Percentiles rank a stretch among this genome's conserved stretches.
These are phyloP conservation scores for Paramacrobiotus metropolitanus DNA, from an alignment of 1,140 invertebrate species.

Conservation along the genomic window DNA sequence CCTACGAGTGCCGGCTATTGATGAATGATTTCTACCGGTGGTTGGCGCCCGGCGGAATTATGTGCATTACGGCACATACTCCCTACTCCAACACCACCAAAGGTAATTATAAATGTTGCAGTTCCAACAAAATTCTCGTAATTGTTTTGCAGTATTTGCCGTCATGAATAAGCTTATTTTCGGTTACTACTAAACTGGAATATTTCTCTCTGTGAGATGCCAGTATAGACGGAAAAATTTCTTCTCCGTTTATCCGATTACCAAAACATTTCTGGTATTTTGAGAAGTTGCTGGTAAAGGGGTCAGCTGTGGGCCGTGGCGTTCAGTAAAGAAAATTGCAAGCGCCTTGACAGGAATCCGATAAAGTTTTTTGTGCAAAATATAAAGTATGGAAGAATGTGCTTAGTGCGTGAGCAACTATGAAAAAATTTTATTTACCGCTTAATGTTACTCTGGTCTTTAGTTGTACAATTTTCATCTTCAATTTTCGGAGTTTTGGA, in stretches of 20 bases:
- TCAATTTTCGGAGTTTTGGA: too few species aligned
- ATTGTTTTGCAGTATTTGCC: too few species aligned
- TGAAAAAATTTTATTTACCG: too few species aligned
- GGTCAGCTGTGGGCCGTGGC: too few species aligned
- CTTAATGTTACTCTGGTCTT: too few species aligned
- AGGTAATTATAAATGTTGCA: neutral
- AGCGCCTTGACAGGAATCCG: neutral
- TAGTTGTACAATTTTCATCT: too few species aligned
- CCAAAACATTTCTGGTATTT: neutral
- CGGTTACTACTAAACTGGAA: neutral
- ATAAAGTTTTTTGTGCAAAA: neutral
- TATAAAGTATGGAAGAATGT: neutral
- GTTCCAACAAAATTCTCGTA: neutral
- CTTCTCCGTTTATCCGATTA: neutral
- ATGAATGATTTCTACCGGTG: constrained; percentile 3
- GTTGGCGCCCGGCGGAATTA: neutral
- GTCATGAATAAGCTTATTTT: neutral
- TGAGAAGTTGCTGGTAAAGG: neutral
- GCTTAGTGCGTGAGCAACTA: too few species aligned
- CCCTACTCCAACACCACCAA: constrained; percentile 4
- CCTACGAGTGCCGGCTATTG: neutral
- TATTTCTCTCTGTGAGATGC: neutral
- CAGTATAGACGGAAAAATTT: neutral
- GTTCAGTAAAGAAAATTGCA: too few species aligned
- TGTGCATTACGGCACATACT: neutral